These are phyloP conservation scores for Coccyzus lansbergi DNA, from an alignment of 2,797 vertebrate genomes.

Conservation along the genomic window DNA sequence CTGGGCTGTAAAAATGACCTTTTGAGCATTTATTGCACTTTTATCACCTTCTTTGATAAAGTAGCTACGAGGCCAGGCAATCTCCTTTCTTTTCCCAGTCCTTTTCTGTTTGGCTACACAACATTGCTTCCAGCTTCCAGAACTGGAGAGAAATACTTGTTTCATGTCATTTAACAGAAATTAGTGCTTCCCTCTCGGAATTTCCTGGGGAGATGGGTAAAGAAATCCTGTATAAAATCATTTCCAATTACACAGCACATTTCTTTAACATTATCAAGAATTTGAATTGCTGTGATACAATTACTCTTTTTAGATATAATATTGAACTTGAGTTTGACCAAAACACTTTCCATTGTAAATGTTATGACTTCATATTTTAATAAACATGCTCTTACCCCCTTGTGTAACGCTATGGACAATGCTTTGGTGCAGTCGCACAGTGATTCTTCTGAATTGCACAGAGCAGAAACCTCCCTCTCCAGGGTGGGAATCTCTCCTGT, in stretches of 20 bases:
- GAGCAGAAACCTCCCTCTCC: background rate
- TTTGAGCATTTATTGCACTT: background rate
- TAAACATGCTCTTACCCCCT: background rate
- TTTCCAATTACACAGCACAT: background rate
- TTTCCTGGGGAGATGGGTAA: fast-evolving
- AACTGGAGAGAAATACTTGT: background rate
- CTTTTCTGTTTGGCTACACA: background rate
- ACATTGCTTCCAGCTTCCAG: background rate
- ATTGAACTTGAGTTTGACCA: background rate
- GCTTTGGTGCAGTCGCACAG: background rate
- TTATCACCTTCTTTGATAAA: background rate
- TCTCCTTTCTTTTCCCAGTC: background rate
- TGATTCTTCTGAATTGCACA: background rate
- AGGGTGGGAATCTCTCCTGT: fast-evolving
- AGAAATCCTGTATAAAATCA: background rate
- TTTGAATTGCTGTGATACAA: fast-evolving
- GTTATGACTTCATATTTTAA: background rate
- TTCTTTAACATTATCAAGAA: background rate
- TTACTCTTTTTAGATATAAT: background rate
- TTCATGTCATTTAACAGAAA: background rate
- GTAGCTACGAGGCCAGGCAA: background rate
- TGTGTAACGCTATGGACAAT: background rate
- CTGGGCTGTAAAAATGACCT: background rate
- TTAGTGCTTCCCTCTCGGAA: background rate
- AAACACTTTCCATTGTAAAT: fast-evolving